A percentile compares a stretch with the other conserved stretches of the same genome.
Evolutionary conservation across 1,140 invertebrate species (phyloP).

Genomic region (Drosophila guanche): DNA sequence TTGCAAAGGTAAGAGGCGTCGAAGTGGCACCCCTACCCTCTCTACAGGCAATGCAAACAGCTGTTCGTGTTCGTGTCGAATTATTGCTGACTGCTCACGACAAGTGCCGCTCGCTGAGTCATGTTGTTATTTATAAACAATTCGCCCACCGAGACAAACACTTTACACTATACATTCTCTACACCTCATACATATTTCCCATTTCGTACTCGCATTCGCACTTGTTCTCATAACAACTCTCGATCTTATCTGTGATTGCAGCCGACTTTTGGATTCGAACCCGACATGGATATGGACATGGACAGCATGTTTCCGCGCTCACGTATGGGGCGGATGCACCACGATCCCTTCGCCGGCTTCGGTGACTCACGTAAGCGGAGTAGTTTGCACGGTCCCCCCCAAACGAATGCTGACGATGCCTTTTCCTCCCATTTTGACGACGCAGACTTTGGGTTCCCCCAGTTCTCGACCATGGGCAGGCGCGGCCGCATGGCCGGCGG

Average conservation of each 20-base stretch:
- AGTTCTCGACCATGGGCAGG: slow-evolving; percentile 73
- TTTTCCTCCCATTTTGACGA: slow-evolving; percentile 83
- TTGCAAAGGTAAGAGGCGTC: no score
- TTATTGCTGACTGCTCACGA: slow-evolving; percentile 53
- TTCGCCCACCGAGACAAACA: slow-evolving; percentile 55
- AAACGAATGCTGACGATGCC: slow-evolving; percentile 61
- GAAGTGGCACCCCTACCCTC: no score
- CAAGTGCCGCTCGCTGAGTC: slow-evolving; percentile 50
- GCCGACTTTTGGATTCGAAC: slow-evolving; percentile 80
- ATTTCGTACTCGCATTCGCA: no score
- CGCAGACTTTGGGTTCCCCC: slow-evolving; percentile 81
- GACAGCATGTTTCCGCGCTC: slow-evolving; percentile 79
- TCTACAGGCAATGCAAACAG: slow-evolving; percentile 20
- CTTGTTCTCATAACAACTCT: not conserved
- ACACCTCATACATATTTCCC: not conserved
- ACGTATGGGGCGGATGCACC: slow-evolving; percentile 83
- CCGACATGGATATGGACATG: slow-evolving; percentile 80
- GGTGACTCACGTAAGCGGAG: slow-evolving; percentile 85
- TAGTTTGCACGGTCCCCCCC: slow-evolving; percentile 81
- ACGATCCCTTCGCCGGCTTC: slow-evolving; percentile 84
- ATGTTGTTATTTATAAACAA: slow-evolving; percentile 74
- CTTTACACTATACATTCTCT: slow-evolving; percentile 39
- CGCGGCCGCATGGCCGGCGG: slow-evolving; percentile 70
- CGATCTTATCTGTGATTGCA: slow-evolving; percentile 30
- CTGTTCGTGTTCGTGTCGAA: slow-evolving; percentile 32